Evolutionary conservation across 2,113 vertebrate species (phyloP).

Genomic region (Elephas maximus): DNA sequence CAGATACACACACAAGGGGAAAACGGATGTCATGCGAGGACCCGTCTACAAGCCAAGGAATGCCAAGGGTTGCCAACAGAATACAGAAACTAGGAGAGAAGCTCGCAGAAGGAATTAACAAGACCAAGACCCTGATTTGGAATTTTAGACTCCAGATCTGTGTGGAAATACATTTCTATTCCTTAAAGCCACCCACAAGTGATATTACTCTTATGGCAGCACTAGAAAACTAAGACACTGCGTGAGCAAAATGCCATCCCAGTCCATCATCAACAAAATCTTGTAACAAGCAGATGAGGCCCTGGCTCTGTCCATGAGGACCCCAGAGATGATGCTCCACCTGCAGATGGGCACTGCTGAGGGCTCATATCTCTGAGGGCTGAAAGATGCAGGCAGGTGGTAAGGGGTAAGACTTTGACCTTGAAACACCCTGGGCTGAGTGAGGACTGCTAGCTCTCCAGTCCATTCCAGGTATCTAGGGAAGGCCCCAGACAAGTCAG

Average conservation of each 20-base stretch:
- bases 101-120: neutral
- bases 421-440: neutral
- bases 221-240: neutral
- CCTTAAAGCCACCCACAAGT: too few relatives aligned
- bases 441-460: accelerated
- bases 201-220: neutral
- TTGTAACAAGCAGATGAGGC: neutral
- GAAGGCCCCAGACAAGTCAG: neutral
- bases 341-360: accelerated
- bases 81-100: neutral
- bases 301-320: neutral
- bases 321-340: accelerated
- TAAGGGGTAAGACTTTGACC: accelerated
- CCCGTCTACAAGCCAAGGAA: neutral
- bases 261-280: neutral
- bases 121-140: neutral
- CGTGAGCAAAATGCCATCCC: accelerated
- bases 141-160: neutral
- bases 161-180: neutral
- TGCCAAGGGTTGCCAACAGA: neutral
- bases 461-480: neutral
- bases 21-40: neutral
- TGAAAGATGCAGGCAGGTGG: accelerated
- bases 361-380: neutral
- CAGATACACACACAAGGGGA: neutral